These are phyloP conservation scores for Podargus strigoides DNA, from an alignment of 2,797 vertebrate genomes.

Conservation along the genomic window DNA sequence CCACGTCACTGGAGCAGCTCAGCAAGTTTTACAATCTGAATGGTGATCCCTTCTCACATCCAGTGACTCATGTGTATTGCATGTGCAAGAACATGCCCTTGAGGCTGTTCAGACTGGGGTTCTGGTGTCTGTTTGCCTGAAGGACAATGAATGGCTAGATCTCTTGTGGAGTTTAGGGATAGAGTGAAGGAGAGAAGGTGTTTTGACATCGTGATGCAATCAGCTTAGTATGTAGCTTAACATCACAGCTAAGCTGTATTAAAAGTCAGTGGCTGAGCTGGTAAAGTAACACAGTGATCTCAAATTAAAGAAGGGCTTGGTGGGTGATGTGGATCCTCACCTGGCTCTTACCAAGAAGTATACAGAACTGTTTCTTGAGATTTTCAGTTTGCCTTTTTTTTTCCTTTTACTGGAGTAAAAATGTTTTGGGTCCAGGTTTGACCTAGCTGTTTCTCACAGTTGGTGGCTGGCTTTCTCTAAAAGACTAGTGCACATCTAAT, in stretches of 20 bases:
- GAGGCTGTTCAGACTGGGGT: not conserved
- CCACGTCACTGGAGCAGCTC: not conserved
- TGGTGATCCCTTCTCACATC: fast-evolving
- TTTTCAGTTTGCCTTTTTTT: not conserved
- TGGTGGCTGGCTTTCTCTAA: not conserved
- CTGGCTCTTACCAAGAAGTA: not conserved
- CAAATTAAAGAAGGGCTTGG: not conserved
- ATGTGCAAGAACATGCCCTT: fast-evolving
- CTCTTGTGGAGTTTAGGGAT: not conserved
- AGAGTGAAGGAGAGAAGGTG: not conserved
- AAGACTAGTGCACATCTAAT: not conserved
- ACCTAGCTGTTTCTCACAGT: not conserved
- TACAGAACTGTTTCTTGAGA: not conserved
- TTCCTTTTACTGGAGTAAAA: not conserved
- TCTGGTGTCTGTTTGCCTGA: not conserved
- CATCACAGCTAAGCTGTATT: slow-evolving; percentile 1
- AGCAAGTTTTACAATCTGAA: not conserved
- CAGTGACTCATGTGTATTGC: not conserved
- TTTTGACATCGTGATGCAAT: not conserved
- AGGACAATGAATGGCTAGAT: not conserved
- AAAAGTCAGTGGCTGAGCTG: not conserved
- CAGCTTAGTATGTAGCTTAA: slow-evolving; percentile 16
- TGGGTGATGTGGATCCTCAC: not conserved
- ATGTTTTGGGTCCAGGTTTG: not conserved
- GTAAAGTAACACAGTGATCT: not conserved